Conservation (phyloP, 2,113 vertebrate species). For the Siniperca knerii region DNA sequence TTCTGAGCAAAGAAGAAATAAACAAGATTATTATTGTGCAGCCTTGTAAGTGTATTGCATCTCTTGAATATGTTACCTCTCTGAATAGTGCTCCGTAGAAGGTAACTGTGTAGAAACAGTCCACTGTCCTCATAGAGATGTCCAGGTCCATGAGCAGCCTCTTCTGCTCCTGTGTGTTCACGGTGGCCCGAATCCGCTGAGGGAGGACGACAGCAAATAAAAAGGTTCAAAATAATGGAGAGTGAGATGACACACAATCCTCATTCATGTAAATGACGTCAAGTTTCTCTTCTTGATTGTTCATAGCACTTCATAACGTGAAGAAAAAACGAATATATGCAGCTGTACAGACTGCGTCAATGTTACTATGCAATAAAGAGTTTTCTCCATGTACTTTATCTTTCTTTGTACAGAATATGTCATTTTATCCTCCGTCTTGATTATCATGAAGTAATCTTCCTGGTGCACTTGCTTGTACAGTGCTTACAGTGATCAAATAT, state of each 20-base stretch:
- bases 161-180: constrained; percentile 98
- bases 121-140: constrained; percentile 97
- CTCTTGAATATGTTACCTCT: constrained; percentile 84
- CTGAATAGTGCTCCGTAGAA: constrained; percentile 96
- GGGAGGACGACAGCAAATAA: not conserved
- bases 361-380: too few species aligned
- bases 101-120: constrained; percentile 95
- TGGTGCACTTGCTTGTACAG: too few species aligned
- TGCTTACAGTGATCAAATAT: too few species aligned
- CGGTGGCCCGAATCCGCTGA: constrained; percentile 94
- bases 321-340: not conserved
- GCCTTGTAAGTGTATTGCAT: too few species aligned
- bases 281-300: too few species aligned
- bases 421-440: too few species aligned
- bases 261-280: not conserved
- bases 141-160: constrained; percentile 96
- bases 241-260: not conserved
- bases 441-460: too few species aligned
- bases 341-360: too few species aligned
- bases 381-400: too few species aligned
- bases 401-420: too few species aligned
- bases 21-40: too few species aligned
- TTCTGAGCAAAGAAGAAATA: not conserved
- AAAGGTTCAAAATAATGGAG: not conserved
- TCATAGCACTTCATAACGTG: not conserved